Conservation (phyloP, 2,113 vertebrate species). For the Catharus bicknelli region DNA sequence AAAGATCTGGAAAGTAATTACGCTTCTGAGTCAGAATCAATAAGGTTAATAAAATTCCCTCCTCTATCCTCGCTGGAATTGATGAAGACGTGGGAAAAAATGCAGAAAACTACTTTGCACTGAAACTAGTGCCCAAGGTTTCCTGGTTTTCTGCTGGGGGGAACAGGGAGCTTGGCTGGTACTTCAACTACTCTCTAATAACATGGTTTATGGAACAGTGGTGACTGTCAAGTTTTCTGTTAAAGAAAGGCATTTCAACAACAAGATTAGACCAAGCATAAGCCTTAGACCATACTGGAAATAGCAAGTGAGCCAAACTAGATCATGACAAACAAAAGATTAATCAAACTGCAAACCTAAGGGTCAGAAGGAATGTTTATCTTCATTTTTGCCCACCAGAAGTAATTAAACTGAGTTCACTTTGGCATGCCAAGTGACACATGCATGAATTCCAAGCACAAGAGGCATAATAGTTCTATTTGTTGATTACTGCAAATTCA, state of each 20-base stretch:
- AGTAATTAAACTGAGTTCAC: slow-evolving; percentile 10
- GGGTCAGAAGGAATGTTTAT: neutral
- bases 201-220: neutral
- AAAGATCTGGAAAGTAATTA: slow-evolving; percentile 47
- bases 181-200: neutral
- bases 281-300: neutral
- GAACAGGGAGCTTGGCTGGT: neutral
- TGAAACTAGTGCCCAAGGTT: neutral
- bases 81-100: neutral
- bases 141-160: neutral
- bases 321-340: neutral
- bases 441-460: neutral
- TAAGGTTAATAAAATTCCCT: slow-evolving; percentile 44
- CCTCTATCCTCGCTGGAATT: neutral
- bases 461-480: neutral
- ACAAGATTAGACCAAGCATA: neutral
- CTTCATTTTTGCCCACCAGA: neutral
- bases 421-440: neutral
- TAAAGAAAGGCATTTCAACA: neutral
- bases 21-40: slow-evolving; percentile 31
- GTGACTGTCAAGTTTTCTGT: neutral
- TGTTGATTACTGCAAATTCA: neutral
- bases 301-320: neutral
- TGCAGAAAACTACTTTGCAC: neutral
- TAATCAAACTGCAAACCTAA: neutral